phyloP scores from a whole-genome alignment of 2,113 vertebrate genomes.

The Nesoenas mayeri region DNA sequence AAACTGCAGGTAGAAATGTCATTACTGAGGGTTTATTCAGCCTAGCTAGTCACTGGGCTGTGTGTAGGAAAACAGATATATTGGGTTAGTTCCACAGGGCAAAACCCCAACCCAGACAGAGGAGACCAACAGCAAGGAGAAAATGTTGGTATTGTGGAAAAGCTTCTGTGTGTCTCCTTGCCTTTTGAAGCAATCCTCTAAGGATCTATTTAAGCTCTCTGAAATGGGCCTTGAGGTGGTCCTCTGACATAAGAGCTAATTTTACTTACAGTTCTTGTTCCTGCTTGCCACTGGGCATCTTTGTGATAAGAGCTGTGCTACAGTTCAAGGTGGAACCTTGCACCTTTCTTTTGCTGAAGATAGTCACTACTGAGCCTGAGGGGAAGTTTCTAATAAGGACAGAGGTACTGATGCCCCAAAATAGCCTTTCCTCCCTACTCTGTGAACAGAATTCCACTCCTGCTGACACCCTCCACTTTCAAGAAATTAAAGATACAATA shows the following conservation, averaged over 20 bases:
- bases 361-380: background rate
- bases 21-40: background rate
- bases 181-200: background rate
- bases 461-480: background rate
- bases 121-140: background rate
- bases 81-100: background rate
- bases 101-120: background rate
- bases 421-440: background rate
- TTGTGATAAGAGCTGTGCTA: background rate
- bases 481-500: background rate
- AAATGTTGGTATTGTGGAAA: background rate
- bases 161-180: background rate
- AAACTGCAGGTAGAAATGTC: background rate
- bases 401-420: background rate
- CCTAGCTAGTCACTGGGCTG: background rate
- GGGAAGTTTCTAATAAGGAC: background rate
- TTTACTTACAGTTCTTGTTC: background rate
- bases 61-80: background rate
- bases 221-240: background rate
- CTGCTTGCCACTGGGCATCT: background rate
- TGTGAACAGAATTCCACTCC: background rate
- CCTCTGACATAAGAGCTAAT: background rate
- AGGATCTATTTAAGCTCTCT: background rate
- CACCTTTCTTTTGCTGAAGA: background rate
- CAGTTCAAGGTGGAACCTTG: background rate